Conservation (phyloP, 2,888 invertebrate genomes). For the Scrobipalpa atriplicella region DNA sequence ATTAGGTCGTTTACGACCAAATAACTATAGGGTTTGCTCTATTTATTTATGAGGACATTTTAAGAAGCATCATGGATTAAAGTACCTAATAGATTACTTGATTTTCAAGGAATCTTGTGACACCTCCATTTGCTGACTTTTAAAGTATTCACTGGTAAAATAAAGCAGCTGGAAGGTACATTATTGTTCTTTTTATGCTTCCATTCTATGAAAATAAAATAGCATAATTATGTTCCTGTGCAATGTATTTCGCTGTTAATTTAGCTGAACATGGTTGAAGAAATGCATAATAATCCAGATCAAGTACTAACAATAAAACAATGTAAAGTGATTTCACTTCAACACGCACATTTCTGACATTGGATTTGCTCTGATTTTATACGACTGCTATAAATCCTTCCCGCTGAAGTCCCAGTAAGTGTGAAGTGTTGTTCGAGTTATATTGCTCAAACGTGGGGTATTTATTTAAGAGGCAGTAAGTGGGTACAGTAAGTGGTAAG, state of each 20-base stretch:
- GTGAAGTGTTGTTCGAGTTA: slow-evolving; percentile 76
- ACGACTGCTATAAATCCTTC: slow-evolving; percentile 64
- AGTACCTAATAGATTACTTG: too few relatives aligned
- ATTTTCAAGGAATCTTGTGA: too few relatives aligned
- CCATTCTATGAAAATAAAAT: too few relatives aligned
- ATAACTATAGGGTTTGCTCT: too few relatives aligned
- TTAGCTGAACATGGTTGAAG: neutral
- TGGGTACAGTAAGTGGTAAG: slow-evolving; percentile 42
- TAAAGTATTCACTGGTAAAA: too few relatives aligned
- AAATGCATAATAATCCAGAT: neutral
- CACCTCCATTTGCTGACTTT: too few relatives aligned
- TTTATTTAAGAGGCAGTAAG: slow-evolving; percentile 75
- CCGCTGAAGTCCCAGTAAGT: slow-evolving; percentile 56
- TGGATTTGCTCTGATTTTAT: slow-evolving; percentile 55
- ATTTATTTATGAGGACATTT: too few relatives aligned
- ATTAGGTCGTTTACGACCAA: too few relatives aligned
- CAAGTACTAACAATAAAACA: neutral
- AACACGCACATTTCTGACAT: slow-evolving; percentile 6
- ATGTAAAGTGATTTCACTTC: slow-evolving; percentile 3
- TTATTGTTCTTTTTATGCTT: too few relatives aligned
- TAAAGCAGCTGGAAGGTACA: too few relatives aligned
- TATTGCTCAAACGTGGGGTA: slow-evolving; percentile 75
- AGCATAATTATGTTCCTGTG: too few relatives aligned
- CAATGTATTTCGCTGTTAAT: neutral
- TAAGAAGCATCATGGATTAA: too few relatives aligned